Conservation (phyloP, 2,113 vertebrate genomes). For the Pseudonaja textilis region DNA sequence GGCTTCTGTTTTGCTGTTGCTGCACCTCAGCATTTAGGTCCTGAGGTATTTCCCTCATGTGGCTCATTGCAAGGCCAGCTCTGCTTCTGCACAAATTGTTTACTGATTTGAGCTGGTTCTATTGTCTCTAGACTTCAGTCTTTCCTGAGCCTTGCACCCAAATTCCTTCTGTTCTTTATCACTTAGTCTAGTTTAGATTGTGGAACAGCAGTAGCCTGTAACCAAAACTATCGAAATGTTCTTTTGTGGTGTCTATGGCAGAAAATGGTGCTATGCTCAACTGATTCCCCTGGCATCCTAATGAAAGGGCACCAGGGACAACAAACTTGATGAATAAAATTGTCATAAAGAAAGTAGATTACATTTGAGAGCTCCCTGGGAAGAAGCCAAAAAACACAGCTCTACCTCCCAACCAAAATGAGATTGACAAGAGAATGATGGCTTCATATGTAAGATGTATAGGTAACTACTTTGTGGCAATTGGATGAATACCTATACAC, state of each 20-base stretch:
- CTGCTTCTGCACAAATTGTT: not conserved
- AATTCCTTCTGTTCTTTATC: not conserved
- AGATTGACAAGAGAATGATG: not conserved
- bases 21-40: not conserved
- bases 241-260: not conserved
- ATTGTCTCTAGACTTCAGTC: not conserved
- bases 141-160: not conserved
- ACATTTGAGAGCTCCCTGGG: not conserved
- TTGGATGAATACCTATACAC: not conserved
- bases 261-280: not conserved
- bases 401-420: not conserved
- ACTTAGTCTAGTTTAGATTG: not conserved
- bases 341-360: not conserved
- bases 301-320: not conserved
- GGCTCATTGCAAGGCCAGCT: not conserved
- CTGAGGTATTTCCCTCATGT: not conserved
- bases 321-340: not conserved
- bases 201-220: not conserved
- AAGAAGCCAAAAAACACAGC: not conserved
- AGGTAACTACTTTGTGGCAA: not conserved
- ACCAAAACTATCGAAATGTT: not conserved
- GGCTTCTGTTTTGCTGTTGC: not conserved
- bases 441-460: not conserved
- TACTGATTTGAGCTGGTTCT: not conserved
- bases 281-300: not conserved